phyloP scores from a whole-genome alignment of 2,888 invertebrate species.

The Glomeris marginata region DNA sequence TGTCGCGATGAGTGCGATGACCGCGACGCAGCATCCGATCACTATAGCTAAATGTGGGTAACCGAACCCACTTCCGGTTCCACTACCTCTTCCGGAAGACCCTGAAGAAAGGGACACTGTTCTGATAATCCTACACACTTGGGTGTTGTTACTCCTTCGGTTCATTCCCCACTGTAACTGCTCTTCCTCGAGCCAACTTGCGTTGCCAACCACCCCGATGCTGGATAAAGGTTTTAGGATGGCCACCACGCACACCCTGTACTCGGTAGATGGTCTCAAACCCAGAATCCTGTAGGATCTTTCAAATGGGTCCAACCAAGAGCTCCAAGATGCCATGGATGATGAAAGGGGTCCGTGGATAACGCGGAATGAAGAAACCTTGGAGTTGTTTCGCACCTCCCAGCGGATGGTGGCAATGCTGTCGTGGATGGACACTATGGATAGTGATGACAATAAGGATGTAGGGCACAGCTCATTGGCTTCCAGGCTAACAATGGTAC shows the following conservation, averaged over 20 bases:
- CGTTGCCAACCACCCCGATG: no score
- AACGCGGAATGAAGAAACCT: no score
- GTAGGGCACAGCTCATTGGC: constrained; percentile 71
- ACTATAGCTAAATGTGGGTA: constrained; percentile 68
- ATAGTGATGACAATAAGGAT: constrained; percentile 64
- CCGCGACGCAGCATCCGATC: constrained; percentile 71
- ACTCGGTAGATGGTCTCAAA: constrained; percentile 61
- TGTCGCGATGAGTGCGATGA: constrained; percentile 24
- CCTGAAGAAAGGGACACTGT: no score
- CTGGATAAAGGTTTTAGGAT: no score
- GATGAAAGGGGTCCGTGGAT: no score
- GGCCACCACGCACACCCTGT: constrained; percentile 73
- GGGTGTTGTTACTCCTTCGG: no score
- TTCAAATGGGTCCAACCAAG: constrained; percentile 16
- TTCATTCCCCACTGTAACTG: no score
- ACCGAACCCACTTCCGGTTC: constrained; percentile 36
- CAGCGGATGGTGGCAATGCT: constrained; percentile 58
- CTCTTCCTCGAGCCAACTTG: no score
- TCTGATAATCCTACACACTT: no score
- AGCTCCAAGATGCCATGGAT: constrained; percentile 3
- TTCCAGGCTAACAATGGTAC: constrained; percentile 56
- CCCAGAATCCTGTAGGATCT: constrained; percentile 58
- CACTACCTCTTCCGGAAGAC: no score
- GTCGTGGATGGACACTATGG: constrained; percentile 75
- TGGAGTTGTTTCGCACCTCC: constrained; percentile 68